phyloP scores from a whole-genome alignment of 2,113 vertebrate genomes.

The Nerophis ophidion region DNA sequence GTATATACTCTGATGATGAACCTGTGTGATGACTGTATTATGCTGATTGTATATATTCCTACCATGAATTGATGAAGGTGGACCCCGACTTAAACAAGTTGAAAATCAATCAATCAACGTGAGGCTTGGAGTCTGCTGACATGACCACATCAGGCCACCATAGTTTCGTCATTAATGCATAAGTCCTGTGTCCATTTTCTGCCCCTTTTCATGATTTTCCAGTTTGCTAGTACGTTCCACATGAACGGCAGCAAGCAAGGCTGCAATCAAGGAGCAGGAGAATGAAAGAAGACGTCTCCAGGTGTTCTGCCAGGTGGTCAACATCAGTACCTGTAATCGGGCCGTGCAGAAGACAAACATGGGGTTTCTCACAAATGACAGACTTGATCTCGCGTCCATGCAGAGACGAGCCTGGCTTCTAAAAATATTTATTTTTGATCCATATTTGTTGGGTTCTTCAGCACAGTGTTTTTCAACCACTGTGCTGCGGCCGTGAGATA shows the following conservation, averaged over 20 bases:
- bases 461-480: too few species aligned
- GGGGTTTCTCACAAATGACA: background rate
- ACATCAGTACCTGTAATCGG: slow-evolving; percentile 43
- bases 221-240: slow-evolving; percentile 31
- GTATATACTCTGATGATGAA: too few species aligned
- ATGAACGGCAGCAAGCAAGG: slow-evolving; percentile 39
- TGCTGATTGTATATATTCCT: too few species aligned
- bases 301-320: slow-evolving; percentile 46
- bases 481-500: too few species aligned
- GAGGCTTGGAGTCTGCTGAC: too few species aligned
- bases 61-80: too few species aligned
- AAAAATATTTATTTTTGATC: too few species aligned
- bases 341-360: slow-evolving; percentile 37
- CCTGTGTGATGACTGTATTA: too few species aligned
- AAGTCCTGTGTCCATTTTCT: background rate
- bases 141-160: too few species aligned
- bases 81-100: too few species aligned
- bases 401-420: background rate
- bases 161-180: background rate
- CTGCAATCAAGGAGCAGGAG: slow-evolving; percentile 38
- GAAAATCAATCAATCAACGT: too few species aligned
- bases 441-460: too few species aligned
- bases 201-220: background rate
- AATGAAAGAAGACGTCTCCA: slow-evolving; percentile 44
- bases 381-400: slow-evolving; percentile 14